Base-by-base conservation (phyloP, 2,113 vertebrate genomes). In the Oryzias melastigma region DNA sequence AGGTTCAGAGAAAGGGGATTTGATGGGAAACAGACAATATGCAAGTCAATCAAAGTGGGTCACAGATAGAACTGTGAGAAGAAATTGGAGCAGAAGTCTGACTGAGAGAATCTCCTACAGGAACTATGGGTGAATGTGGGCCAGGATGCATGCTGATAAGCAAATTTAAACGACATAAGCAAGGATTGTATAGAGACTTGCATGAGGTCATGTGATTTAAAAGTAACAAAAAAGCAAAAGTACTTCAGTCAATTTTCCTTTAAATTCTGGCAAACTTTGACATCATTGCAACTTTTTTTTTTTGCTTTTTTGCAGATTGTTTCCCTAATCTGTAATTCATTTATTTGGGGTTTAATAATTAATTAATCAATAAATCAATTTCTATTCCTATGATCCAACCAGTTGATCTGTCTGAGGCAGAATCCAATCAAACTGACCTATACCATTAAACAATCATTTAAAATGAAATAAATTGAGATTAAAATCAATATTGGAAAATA, bases 81-180 rank as follows among this genome's bases (percentile, higher is more conserved):
- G 67, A 81, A 90, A 88, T 74, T 89, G 71, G 90, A 86, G 75
- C 87, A 90, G 84, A 71, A 68, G 71, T 73, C 88, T 81, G 68
- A 86, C 85, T 82, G 87, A 78, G 85, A 84, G 86, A 82, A 72
- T 81, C 83, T 84, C 65, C 68, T 64, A 81, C 66, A 73, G 74
- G 68, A 80, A 74, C 80, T 71, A 77, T 77, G 79, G 75, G 62
- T 71, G 75, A 78, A 89, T 87, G 59, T 87, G 87, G 85, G 85
- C 85, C 83, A 87, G 64, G 75, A 78, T 75, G 74, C 90, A 88
- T 56, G 88, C 88, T 89, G 88, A 71, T 88, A 80, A 73, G 81
- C 78, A 87, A 82, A 89, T 90, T 79, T 66, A 78, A 85, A 75
- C 72, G 52, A 57, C 69, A 49, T 78, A 82, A 76, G 76, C 62